A percentile compares a stretch with the other conserved stretches of the same genome.
Conservation (phyloP, 2,888 invertebrate species). For the Hypsopygia costalis region DNA sequence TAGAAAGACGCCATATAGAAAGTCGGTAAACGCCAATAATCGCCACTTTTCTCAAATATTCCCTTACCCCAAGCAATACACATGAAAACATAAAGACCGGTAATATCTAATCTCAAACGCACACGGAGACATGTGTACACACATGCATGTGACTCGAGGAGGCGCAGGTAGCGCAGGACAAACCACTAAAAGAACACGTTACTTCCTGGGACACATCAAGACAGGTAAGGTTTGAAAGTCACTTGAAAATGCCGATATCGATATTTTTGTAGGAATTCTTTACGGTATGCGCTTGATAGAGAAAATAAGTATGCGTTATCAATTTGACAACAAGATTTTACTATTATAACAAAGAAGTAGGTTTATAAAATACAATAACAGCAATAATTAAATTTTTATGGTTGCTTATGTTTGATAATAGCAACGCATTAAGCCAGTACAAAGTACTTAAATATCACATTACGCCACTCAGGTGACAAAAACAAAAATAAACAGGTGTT, state of each 20-base stretch:
- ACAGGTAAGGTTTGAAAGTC: constrained; percentile 37
- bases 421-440: too few species aligned
- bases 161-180: constrained; percentile 58
- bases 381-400: too few species aligned
- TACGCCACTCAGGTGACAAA: too few species aligned
- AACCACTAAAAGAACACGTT: constrained; percentile 73
- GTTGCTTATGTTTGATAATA: too few species aligned
- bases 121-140: constrained; percentile 20
- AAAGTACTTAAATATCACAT: too few species aligned
- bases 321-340: too few species aligned
- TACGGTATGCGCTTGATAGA: too few species aligned
- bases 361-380: too few species aligned
- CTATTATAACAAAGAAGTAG: too few species aligned
- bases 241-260: constrained; percentile 26
- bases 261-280: neutral
- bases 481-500: too few species aligned
- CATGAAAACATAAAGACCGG: constrained; percentile 19
- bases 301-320: too few species aligned
- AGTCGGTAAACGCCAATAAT: constrained; percentile 2
- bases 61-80: constrained; percentile 7
- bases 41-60: constrained; percentile 1
- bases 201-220: constrained; percentile 59
- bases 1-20: too few species aligned
- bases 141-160: constrained; percentile 35
- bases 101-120: constrained; percentile 24